Evolutionary conservation across 2,113 vertebrate genomes (phyloP), one percentile per base, ranked within the genome.

Genomic region (Larimichthys crocea): DNA sequence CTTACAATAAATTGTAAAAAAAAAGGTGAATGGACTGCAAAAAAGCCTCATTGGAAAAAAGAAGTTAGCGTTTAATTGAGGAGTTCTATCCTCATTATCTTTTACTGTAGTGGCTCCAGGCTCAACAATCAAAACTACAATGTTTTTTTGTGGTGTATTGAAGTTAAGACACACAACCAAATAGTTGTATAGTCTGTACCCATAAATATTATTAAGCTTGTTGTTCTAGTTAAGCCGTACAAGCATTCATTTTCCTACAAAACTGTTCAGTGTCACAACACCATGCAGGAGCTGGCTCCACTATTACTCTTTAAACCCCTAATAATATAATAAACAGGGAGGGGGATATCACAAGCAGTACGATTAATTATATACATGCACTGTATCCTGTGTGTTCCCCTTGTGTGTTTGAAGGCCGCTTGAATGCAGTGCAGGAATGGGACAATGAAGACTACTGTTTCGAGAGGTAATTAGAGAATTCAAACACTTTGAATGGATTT

Each of bases 1-100:
- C 52, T 57, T 57, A 40, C 9, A 42, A 15, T 10, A 79, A 72
- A 70, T 79, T 74, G 62, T 31, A 22, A 48, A 76, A 80, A 26
- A 48, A 76, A 80, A 73, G 49, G 46, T 84, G 40, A 68, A 46
- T 35, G n/a, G 49, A 35, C 11, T 20, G 14, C 0, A 40, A 42
- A 12, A 15, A 15, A 10, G 5, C 2, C 2, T 50, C 49, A 71
- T 17, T 35, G 61, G 6, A 24, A 44, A 59, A 68, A 64, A 16
- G 2, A 8, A 14, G 77, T 63, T 26, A 19, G 15, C 31, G 10
- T 46, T 44, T 48, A 49, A 61, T 17, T 24, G 19, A 74, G 44
- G 42, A 67, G 55, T 26, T 20, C 29, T 0, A 14, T 46, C 44
- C 44, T 15, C 73, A 44, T 20, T 60, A 35, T 35, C 40, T 53